phyloP scores from a whole-genome alignment of 2,113 vertebrate species.

The Chionodraco myersi region DNA sequence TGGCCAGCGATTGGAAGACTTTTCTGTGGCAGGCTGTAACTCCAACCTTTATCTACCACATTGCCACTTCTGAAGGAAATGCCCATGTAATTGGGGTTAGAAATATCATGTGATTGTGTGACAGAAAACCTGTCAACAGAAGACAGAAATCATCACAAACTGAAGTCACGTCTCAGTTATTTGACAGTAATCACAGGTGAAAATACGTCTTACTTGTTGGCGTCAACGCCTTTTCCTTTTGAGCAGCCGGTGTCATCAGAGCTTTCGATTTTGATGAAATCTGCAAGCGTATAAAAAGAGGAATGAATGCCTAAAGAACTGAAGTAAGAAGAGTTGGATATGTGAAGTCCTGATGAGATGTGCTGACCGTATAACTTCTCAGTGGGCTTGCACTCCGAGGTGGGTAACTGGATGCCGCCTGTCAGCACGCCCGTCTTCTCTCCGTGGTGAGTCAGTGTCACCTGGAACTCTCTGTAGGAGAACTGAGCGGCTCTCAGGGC shows the following conservation, averaged over 20 bases:
- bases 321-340: not conserved
- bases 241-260: conserved; percentile 86
- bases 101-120: conserved; percentile 83
- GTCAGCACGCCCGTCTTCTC: conserved; percentile 90
- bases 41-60: conserved; percentile 86
- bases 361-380: conserved; percentile 92
- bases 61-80: conserved; percentile 81
- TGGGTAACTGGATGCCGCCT: conserved; percentile 91
- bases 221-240: conserved; percentile 83
- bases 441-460: conserved; percentile 92
- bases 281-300: conserved; percentile 75
- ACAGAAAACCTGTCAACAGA: conserved; percentile 65
- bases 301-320: not conserved
- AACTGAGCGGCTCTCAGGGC: conserved; percentile 89
- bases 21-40: conserved; percentile 85
- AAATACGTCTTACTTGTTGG: conserved; percentile 68
- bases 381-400: conserved; percentile 91
- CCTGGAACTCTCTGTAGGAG: conserved; percentile 86
- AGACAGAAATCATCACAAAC: not conserved
- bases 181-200: not conserved
- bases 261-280: conserved; percentile 95
- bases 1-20: conserved; percentile 57
- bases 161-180: not conserved
- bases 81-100: conserved; percentile 90
- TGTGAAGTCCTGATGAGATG: not conserved